Conservation (phyloP, 2,888 invertebrate genomes). For the Yponomeuta malinellus region DNA sequence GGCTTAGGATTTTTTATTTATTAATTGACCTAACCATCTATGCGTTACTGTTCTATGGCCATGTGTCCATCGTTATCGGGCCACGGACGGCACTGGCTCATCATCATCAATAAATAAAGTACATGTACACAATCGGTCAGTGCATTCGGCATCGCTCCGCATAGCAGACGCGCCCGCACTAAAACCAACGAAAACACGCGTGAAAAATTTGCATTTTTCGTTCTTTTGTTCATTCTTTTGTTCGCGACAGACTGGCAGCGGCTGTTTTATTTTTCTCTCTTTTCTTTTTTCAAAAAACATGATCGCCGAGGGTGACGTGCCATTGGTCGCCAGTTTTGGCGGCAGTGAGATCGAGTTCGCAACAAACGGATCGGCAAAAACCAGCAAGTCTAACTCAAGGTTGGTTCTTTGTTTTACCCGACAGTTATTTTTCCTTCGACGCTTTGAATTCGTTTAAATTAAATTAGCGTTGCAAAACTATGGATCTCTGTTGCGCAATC, state of each 20-base stretch:
- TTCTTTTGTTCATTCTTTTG: neutral
- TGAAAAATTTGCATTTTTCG: neutral
- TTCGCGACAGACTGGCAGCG: neutral
- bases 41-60: neutral
- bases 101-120: constrained; percentile 65
- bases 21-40: neutral
- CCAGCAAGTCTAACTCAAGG: constrained; percentile 62
- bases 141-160: constrained; percentile 41
- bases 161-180: neutral
- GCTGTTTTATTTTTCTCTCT: constrained; percentile 11
- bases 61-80: constrained; percentile 40
- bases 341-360: constrained; percentile 63
- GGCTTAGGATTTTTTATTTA: too few species aligned
- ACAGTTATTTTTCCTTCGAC: neutral
- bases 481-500: neutral
- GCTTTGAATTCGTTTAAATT: neutral
- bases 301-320: constrained; percentile 68
- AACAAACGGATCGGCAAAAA: constrained; percentile 51
- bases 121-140: constrained; percentile 39
- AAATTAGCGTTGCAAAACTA: neutral
- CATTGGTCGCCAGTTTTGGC: constrained; percentile 61
- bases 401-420: constrained; percentile 32
- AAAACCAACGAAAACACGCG: neutral
- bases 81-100: constrained; percentile 35
- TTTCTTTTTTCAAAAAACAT: constrained; percentile 26